Conservation (phyloP, 2,888 invertebrate species). For the Hydroisotoma schaefferi region DNA sequence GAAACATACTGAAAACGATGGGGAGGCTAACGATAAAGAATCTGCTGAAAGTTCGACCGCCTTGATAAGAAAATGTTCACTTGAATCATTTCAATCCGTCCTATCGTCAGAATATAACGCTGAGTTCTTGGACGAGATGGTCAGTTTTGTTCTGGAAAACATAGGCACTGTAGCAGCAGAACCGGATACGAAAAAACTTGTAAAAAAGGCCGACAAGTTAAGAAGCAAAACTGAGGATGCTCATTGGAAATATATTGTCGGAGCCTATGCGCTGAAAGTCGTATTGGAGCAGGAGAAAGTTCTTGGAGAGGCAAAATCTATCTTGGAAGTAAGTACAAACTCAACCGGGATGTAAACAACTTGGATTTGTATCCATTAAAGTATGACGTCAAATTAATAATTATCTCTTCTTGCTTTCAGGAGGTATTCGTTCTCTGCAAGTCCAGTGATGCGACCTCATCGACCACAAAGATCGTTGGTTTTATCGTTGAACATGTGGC, state of each 20-base stretch:
- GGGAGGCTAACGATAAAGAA: conserved; percentile 4
- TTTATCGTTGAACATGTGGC: conserved; percentile 15
- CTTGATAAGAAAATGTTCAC: conserved; percentile 1
- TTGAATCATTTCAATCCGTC: conserved; percentile 4
- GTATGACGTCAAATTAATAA: not conserved
- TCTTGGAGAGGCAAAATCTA: conserved; percentile 8
- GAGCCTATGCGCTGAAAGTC: conserved; percentile 11
- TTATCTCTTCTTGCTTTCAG: conserved; percentile 6
- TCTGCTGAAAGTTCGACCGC: not conserved
- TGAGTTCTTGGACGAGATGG: conserved; percentile 13
- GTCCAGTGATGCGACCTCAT: conserved; percentile 10
- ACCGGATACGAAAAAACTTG: not conserved
- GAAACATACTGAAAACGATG: conserved; percentile 1
- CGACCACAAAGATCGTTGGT: conserved; percentile 11
- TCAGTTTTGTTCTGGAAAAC: conserved; percentile 5
- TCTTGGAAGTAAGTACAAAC: conserved; percentile 4
- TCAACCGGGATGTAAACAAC: too few relatives aligned
- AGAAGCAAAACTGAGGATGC: conserved; percentile 11
- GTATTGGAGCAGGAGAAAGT: conserved; percentile 16
- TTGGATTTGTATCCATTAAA: not conserved
- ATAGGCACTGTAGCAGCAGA: not conserved
- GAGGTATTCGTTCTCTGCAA: conserved; percentile 24
- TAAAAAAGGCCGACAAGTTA: conserved; percentile 20
- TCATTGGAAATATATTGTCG: conserved; percentile 13
- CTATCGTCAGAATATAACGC: not conserved